Base-by-base conservation (phyloP, 23 tunicate genomes). In the Clavelina lepadiformis region DNA sequence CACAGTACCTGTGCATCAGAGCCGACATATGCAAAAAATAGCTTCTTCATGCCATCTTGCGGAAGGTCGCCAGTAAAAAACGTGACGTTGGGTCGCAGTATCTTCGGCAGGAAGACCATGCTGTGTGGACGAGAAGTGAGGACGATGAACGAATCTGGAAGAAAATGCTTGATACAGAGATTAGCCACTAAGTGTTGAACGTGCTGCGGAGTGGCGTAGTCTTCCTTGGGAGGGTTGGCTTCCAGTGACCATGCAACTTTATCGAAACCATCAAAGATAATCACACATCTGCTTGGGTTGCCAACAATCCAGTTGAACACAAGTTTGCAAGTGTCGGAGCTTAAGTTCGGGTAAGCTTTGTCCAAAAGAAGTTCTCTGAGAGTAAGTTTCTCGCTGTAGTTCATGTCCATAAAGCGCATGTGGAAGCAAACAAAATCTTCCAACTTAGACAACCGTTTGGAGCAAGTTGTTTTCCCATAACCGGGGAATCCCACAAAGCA, bases 191-290 rank as follows among this genome's bases (percentile, higher is more conserved):
- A 33, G 2, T 7, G 30, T 1, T 22, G 33, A 1, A 65, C 53
- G 7, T 35, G 13, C 44, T 41, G 7, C 3, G 28, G 28, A 13
- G 52, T 25, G 2, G 3, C 20, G 26, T 26, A 21, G 27, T 8
- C 3, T 38, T 27, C 54, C 26, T 38, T 38, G 23, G 25, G 52
- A 6, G 71, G 71, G 22, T 26, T 37, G n/a, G 20, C 61, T n/a
- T 35, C 7, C 7, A 65, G 33, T 3, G 47, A 33, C 71, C 71
- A 65, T 25, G 18, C 46, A 1, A 54, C 71, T 37, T 65, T 53
- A 23, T 65, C 71, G 50, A 41, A 65, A 33, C 71, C 71, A 65
- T 65, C 71, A 31, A 65, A 21, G 3, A 65, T 37, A 38, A 38
- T 23, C 19, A 65, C 71, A 41, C 71, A 65, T 37, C 45, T 41